Percentiles rank a stretch among this genome's conserved stretches.
phyloP scores from a whole-genome alignment of 1,140 invertebrate genomes.

The Drosophila trapezifrons region DNA sequence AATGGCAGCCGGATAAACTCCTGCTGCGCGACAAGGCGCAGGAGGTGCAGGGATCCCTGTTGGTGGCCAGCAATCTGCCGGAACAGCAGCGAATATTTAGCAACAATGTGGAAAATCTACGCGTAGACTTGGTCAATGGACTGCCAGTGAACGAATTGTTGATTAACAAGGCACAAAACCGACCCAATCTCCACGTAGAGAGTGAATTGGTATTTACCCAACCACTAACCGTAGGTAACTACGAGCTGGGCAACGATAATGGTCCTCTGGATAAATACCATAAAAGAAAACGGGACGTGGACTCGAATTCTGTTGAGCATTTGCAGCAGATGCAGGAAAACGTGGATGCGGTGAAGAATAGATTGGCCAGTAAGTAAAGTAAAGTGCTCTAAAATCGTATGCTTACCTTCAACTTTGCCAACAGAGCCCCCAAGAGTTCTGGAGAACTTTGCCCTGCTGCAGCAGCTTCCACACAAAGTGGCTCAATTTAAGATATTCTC shows the following conservation, averaged over 20 bases:
- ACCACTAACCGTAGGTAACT: conserved; percentile 59
- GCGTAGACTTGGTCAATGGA: conserved; percentile 67
- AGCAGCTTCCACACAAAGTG: conserved; percentile 46
- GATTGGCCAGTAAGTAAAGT: conserved; percentile 46
- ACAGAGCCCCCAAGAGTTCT: conserved; percentile 51
- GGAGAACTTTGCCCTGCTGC: conserved; percentile 48
- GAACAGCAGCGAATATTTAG: conserved; percentile 55
- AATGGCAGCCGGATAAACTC: conserved; percentile 52
- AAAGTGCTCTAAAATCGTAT: background rate
- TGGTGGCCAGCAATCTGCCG: conserved; percentile 55
- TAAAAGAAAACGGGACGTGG: conserved; percentile 47
- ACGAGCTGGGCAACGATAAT: conserved; percentile 40
- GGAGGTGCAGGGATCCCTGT: conserved; percentile 49
- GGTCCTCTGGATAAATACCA: background rate
- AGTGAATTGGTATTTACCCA: conserved; percentile 67
- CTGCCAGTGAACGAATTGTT: conserved; percentile 60
- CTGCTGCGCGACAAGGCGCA: conserved; percentile 63
- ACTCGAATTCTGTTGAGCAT: conserved; percentile 17
- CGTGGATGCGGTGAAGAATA: conserved; percentile 50
- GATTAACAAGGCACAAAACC: conserved; percentile 60
- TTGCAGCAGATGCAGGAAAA: conserved; percentile 45
- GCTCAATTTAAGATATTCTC: conserved; percentile 13
- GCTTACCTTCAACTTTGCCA: background rate
- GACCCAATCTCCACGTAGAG: conserved; percentile 60
- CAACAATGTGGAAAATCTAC: conserved; percentile 69